phyloP scores from a whole-genome alignment of 2,797 vertebrate genomes.

The Garrulus glandarius region DNA sequence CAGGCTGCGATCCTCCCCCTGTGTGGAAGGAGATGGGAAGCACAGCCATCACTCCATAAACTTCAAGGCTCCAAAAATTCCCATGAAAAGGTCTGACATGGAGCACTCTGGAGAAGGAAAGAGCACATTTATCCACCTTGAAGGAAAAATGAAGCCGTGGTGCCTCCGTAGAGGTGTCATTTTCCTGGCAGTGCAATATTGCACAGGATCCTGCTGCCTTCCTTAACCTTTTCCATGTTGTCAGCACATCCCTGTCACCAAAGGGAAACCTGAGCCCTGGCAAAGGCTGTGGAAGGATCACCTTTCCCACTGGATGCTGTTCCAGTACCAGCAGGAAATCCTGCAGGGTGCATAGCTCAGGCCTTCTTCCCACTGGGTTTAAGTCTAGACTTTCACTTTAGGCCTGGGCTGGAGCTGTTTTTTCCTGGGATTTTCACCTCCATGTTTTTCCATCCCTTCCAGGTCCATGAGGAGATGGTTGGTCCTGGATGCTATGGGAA shows the following conservation, averaged over 20 bases:
- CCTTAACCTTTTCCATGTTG: not conserved
- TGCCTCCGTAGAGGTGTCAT: not conserved
- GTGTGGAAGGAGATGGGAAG: not conserved
- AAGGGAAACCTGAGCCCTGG: not conserved
- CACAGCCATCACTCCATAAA: accelerated
- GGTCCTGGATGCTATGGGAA: not conserved
- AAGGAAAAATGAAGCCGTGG: not conserved
- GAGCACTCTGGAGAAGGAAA: not conserved
- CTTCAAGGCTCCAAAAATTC: not conserved
- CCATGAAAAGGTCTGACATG: not conserved
- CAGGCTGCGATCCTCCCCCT: not conserved
- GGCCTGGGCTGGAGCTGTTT: not conserved
- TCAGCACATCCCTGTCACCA: not conserved
- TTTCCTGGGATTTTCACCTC: not conserved
- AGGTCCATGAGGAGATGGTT: not conserved
- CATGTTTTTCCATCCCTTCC: not conserved
- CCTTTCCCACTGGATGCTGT: not conserved
- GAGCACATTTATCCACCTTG: not conserved
- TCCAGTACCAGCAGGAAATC: not conserved
- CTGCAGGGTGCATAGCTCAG: not conserved
- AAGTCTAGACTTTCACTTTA: not conserved
- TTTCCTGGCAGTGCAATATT: not conserved
- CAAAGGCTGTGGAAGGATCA: not conserved
- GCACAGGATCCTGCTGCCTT: not conserved
- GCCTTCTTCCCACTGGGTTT: not conserved